A percentile compares a stretch with the other conserved stretches of the same genome.
These are phyloP conservation scores for Chiloscyllium plagiosum DNA, from an alignment of 2,113 vertebrate species.

Conservation along the genomic window DNA sequence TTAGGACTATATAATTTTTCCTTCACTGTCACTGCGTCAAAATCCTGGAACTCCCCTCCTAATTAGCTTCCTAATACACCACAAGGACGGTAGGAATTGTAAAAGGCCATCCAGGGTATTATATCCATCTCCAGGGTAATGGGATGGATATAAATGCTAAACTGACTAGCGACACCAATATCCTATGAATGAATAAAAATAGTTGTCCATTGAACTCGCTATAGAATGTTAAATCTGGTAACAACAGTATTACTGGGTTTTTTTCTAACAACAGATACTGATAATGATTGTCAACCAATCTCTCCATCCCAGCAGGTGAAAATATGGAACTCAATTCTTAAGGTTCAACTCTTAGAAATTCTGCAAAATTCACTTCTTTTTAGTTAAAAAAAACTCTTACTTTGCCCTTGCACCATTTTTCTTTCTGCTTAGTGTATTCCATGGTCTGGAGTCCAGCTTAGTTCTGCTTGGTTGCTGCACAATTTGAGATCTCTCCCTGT, in stretches of 20 bases:
- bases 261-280: background rate
- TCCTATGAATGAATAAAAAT: too few species aligned
- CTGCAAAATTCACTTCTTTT: background rate
- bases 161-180: too few species aligned
- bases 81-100: too few species aligned
- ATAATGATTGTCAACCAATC: background rate
- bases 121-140: too few species aligned
- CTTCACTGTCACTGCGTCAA: too few species aligned
- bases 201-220: too few species aligned
- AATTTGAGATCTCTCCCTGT: constrained; percentile 5
- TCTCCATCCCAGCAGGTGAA: background rate
- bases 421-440: background rate
- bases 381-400: background rate
- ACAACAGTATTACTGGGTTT: background rate
- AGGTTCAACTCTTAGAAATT: background rate
- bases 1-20: too few species aligned
- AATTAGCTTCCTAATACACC: too few species aligned
- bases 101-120: too few species aligned
- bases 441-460: background rate
- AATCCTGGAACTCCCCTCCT: too few species aligned
- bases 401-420: background rate
- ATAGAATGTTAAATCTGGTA: background rate
- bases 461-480: background rate
- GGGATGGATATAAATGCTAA: too few species aligned
- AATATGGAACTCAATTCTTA: background rate